Conservation (phyloP, 2,113 vertebrate species). For the Herpetotheres cachinnans region DNA sequence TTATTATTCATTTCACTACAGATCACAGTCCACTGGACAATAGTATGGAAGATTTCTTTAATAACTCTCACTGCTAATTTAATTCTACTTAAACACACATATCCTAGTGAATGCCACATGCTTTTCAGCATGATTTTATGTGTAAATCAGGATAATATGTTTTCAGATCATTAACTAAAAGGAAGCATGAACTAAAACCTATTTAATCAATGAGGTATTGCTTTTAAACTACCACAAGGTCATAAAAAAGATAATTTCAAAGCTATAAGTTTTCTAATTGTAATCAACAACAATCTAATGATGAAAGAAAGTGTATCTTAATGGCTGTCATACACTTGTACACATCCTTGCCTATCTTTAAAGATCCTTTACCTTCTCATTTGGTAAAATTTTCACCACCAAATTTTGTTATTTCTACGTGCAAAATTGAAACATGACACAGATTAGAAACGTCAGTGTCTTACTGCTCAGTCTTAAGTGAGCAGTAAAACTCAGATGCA, state of each 20-base stretch:
- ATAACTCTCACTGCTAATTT: conserved; percentile 87
- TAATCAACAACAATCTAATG: conserved; percentile 88
- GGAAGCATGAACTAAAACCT: conserved; percentile 86
- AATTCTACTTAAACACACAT: conserved; percentile 87
- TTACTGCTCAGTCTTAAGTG: not conserved
- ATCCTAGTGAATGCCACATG: conserved; percentile 80
- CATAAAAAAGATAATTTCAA: conserved; percentile 88
- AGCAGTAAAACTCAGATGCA: not conserved
- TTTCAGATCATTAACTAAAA: conserved; percentile 90
- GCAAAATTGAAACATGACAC: not conserved
- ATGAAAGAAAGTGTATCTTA: conserved; percentile 66
- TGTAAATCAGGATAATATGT: conserved; percentile 91
- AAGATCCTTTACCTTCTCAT: conserved; percentile 4
- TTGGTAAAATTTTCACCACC: not conserved
- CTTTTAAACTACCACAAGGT: conserved; percentile 86
- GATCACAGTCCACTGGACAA: conserved; percentile 76
- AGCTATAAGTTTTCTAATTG: conserved; percentile 86
- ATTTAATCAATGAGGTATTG: conserved; percentile 90
- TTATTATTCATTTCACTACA: conserved; percentile 78
- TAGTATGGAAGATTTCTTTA: conserved; percentile 81
- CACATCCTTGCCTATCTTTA: conserved; percentile 43
- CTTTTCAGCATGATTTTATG: conserved; percentile 84
- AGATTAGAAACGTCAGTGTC: not conserved
- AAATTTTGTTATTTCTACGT: not conserved
- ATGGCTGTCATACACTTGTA: conserved; percentile 65